A percentile compares a stretch with the other conserved stretches of the same genome.
These are phyloP conservation scores for Pogonomyrmex barbatus DNA, from an alignment of 1,140 invertebrate species.

Conservation along the genomic window DNA sequence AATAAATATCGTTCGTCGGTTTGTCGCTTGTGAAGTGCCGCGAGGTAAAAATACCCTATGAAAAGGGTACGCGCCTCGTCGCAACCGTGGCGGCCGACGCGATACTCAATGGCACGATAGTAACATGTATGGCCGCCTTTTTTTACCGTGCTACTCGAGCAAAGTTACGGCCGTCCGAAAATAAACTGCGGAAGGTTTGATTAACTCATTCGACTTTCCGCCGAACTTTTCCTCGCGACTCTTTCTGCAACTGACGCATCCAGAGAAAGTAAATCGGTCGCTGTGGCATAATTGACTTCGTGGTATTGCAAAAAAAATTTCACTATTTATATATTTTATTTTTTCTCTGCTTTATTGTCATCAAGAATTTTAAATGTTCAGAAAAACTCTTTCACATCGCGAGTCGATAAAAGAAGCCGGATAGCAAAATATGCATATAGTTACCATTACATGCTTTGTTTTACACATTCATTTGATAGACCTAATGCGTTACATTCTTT, in stretches of 20 bases:
- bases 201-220: constrained; percentile 31
- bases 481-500: background rate
- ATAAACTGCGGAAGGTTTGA: constrained; percentile 52
- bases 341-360: background rate
- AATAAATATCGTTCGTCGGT: constrained; percentile 72
- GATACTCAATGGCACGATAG: constrained; percentile 58
- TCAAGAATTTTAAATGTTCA: background rate
- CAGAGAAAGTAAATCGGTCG: background rate
- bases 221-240: constrained; percentile 8
- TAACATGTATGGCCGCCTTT: constrained; percentile 26
- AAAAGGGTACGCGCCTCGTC: constrained; percentile 47
- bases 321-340: background rate
- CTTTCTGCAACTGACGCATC: background rate
- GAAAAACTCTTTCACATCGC: background rate
- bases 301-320: background rate
- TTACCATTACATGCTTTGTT: background rate
- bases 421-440: background rate
- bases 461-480: background rate
- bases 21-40: constrained; percentile 68
- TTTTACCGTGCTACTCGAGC: constrained; percentile 32
- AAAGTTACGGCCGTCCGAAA: constrained; percentile 55
- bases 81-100: constrained; percentile 23
- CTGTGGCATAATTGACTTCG: background rate
- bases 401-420: background rate
- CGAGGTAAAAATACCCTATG: constrained; percentile 70